Evolutionary conservation across 2,888 invertebrate genomes (phyloP).

Genomic region (Nipponacmea schrenckii): DNA sequence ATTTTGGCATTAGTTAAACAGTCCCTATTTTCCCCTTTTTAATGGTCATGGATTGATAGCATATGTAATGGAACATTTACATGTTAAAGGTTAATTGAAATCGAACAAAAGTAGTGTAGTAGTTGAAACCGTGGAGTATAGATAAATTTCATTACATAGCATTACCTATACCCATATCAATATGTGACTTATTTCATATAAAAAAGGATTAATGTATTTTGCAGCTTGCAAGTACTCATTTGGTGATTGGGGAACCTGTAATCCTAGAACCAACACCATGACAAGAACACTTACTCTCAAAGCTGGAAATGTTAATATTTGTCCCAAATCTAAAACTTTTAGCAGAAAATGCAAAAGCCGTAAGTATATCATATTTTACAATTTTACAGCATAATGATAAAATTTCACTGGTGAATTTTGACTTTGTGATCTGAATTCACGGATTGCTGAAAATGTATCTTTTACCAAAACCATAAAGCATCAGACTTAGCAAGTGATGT

Average conservation of each 20-base stretch:
- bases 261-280: conserved; percentile 50
- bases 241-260: conserved; percentile 52
- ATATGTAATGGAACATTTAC: too few relatives aligned
- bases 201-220: not conserved
- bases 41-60: too few relatives aligned
- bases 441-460: not conserved
- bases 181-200: too few relatives aligned
- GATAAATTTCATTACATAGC: too few relatives aligned
- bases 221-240: conserved; percentile 50
- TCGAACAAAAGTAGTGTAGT: too few relatives aligned
- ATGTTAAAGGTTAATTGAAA: too few relatives aligned
- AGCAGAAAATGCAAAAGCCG: conserved; percentile 49
- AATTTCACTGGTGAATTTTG: not conserved
- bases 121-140: too few relatives aligned
- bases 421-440: not conserved
- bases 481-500: too few relatives aligned
- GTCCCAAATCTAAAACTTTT: conserved; percentile 43
- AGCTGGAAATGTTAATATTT: conserved; percentile 43
- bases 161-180: too few relatives aligned
- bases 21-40: too few relatives aligned
- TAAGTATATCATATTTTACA: conserved; percentile 23
- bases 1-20: too few relatives aligned
- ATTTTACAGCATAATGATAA: not conserved
- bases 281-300: conserved; percentile 43
- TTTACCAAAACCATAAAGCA: too few relatives aligned